Conservation (phyloP, 2,888 invertebrate species). For the Eupithecia tripunctaria region DNA sequence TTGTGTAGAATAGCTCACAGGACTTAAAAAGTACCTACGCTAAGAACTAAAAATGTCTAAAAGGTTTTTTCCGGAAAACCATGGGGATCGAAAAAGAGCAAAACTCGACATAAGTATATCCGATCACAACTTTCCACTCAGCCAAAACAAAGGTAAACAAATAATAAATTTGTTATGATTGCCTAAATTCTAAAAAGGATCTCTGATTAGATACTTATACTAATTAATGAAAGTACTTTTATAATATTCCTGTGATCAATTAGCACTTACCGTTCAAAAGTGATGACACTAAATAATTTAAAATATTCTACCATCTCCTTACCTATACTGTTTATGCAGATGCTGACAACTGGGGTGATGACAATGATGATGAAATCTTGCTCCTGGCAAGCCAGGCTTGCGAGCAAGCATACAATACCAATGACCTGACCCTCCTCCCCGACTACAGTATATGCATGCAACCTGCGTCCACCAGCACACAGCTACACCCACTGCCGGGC, state of each 20-base stretch:
- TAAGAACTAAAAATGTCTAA: conserved; percentile 66
- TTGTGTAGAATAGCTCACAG: neutral
- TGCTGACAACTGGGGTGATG: conserved; percentile 74
- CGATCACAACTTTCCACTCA: conserved; percentile 77
- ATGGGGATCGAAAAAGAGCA: conserved; percentile 72
- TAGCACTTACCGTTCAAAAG: neutral
- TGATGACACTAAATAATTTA: neutral
- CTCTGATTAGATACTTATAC: too few species aligned
- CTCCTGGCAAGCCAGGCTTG: conserved; percentile 79
- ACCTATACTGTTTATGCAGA: conserved; percentile 32
- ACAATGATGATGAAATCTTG: conserved; percentile 78
- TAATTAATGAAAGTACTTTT: too few species aligned
- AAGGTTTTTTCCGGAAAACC: conserved; percentile 67
- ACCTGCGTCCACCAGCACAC: conserved; percentile 73
- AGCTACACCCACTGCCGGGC: conserved; percentile 59
- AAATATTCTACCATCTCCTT: too few species aligned
- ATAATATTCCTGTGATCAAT: too few species aligned
- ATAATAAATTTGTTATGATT: neutral
- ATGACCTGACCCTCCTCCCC: conserved; percentile 60
- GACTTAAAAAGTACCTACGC: neutral
- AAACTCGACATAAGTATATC: conserved; percentile 73
- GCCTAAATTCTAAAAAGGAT: neutral
- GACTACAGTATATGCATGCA: conserved; percentile 74
- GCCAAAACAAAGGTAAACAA: conserved; percentile 72
- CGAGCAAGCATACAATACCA: conserved; percentile 66